Evolutionary conservation across 2,888 invertebrate species (phyloP), one percentile per base, ranked within the genome.

Genomic region (Diadromus collaris): DNA sequence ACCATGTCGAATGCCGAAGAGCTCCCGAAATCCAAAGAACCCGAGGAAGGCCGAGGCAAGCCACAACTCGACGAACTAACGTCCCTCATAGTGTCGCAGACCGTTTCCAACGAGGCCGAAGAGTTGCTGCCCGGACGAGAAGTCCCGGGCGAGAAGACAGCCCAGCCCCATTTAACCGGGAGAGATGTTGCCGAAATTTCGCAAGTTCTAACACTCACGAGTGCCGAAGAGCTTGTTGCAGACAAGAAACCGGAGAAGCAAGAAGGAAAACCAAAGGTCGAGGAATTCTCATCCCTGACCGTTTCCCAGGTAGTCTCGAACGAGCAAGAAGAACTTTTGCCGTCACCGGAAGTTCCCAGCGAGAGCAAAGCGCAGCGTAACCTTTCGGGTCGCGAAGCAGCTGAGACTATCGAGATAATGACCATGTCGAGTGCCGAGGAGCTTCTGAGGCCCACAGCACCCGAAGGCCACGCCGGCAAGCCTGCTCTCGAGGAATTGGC

Each of bases 301-400:
- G 67, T 82, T 56, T 84, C 83, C 19, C 79, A 83, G 69, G 80
- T 84, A 6, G 46, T 83, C 29, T 81, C 84, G 0, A 84, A 82
- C 41, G 86, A 87, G 68, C 58, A 67, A 9, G 86, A 86, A 81
- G 75, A 81, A 61, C 29, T 75, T 16, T 64, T 85, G 78, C 78
- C 72, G 0, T 79, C 58, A 9, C 60, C 79, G 0, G 86, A 84
- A 44, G 79, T 83, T 67, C 90, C 91, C 2, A 85, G 84, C 54
- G 84, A 88, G 65, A 91, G 91, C 83, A 87, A 83, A 69, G 92
- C 92, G 0, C 82, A 82, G 24, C 82, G 88, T 0, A 85, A 86
- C 60, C 82, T 92, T 34, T 86, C 88, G 65, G 86, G 87, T 9
- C 87, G 89, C 41, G 87, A 87, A 81, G 85, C 85, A 29, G 84